phyloP scores from a whole-genome alignment of 2,113 vertebrate species.

The Notothenia rossii region DNA sequence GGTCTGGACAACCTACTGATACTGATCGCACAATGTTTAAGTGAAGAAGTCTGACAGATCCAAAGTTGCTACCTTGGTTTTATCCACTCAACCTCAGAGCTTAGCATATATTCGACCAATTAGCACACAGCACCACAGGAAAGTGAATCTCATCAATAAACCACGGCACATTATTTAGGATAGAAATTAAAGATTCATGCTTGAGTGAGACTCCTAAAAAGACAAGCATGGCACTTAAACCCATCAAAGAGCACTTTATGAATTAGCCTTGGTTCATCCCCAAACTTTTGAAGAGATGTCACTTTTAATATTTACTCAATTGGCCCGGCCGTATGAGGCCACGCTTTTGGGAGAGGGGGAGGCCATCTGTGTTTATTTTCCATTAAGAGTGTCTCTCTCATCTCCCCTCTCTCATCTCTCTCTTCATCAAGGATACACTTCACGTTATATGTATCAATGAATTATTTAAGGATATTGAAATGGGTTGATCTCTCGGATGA shows the following conservation, averaged over 20 bases:
- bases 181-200: constrained; percentile 73
- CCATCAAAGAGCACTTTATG: constrained; percentile 57
- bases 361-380: constrained; percentile 75
- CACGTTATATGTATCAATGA: constrained; percentile 45
- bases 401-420: constrained; percentile 34
- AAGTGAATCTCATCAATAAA: constrained; percentile 74
- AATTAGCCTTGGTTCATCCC: constrained; percentile 46
- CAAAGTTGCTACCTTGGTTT: constrained; percentile 10
- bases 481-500: constrained; percentile 15
- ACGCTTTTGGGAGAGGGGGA: not conserved
- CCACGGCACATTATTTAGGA: constrained; percentile 71
- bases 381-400: constrained; percentile 63
- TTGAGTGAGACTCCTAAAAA: constrained; percentile 46
- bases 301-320: constrained; percentile 55
- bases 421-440: constrained; percentile 50
- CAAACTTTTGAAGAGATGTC: constrained; percentile 59
- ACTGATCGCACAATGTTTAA: not conserved
- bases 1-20: not conserved
- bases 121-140: constrained; percentile 64
- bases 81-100: constrained; percentile 17
- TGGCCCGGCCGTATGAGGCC: constrained; percentile 26
- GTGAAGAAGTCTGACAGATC: constrained; percentile 15
- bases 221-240: constrained; percentile 41
- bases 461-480: constrained; percentile 56
- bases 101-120: constrained; percentile 53